These are phyloP conservation scores for Hyaena hyaena DNA, from an alignment of 2,113 vertebrate species.

Conservation along the genomic window DNA sequence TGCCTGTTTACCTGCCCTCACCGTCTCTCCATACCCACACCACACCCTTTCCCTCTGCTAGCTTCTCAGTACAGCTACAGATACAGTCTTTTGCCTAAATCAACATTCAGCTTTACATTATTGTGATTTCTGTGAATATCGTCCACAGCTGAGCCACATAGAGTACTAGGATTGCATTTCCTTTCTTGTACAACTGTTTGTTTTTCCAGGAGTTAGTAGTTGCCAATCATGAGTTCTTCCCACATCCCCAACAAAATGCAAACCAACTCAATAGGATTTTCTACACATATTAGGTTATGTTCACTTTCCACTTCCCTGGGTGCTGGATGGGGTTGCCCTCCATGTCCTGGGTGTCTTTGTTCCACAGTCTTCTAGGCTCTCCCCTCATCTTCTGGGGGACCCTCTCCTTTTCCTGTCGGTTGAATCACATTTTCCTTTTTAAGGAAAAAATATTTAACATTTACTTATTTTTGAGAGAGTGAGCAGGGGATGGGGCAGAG, in stretches of 20 bases:
- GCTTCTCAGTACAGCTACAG: background rate
- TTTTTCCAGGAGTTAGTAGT: background rate
- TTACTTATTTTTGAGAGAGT: no score
- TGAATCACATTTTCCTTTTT: no score
- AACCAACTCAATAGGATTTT: background rate
- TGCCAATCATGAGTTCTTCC: background rate
- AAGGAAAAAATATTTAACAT: no score
- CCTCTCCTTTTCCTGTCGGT: no score
- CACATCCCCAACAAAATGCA: background rate
- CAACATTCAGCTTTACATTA: no score
- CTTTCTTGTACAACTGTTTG: background rate
- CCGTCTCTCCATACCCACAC: fast-evolving
- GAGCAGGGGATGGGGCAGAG: no score
- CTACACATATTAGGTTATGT: background rate
- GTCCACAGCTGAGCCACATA: background rate
- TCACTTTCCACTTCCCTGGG: background rate
- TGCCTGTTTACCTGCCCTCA: fast-evolving
- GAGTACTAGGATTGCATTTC: background rate
- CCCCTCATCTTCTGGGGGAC: background rate
- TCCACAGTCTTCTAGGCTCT: background rate
- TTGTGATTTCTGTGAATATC: background rate
- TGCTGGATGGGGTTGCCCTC: background rate
- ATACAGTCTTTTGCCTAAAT: background rate
- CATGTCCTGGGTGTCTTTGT: background rate
- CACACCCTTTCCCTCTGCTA: background rate